These are phyloP conservation scores for Ooceraea biroi DNA, from an alignment of 1,140 invertebrate genomes.

Conservation along the genomic window DNA sequence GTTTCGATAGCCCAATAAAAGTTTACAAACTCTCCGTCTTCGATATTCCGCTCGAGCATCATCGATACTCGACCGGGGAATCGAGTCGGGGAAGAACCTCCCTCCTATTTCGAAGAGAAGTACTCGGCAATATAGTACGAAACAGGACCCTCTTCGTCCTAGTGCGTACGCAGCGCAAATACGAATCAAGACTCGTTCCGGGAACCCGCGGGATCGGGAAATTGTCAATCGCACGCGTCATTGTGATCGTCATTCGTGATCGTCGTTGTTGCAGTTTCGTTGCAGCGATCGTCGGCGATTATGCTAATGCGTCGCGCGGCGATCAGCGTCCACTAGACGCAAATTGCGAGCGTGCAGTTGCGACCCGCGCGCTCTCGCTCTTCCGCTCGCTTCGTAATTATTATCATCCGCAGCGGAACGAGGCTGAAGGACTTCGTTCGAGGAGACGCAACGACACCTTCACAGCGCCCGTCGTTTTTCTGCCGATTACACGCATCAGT, in stretches of 20 bases:
- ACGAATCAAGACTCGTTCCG: conserved; percentile 28
- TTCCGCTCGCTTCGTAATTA: conserved; percentile 49
- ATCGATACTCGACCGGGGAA: conserved; percentile 76
- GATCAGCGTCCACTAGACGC: not conserved
- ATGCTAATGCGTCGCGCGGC: conserved; percentile 13
- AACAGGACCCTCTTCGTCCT: conserved; percentile 46
- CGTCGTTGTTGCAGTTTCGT: conserved; percentile 7
- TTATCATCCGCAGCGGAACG: conserved; percentile 33
- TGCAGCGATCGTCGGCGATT: conserved; percentile 25
- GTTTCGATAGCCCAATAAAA: conserved; percentile 77
- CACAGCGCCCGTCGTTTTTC: conserved; percentile 45
- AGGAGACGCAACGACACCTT: conserved; percentile 50
- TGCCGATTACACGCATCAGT: conserved; percentile 40
- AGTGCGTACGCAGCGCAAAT: conserved; percentile 25
- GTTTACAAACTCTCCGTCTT: conserved; percentile 74
- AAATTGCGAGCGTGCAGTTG: not conserved
- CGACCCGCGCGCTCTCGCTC: conserved; percentile 30
- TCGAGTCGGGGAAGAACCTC: conserved; percentile 61
- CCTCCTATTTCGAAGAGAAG: not conserved
- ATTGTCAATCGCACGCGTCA: not conserved
- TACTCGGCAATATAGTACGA: conserved; percentile 55
- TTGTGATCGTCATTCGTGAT: not conserved
- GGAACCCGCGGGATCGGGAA: conserved; percentile 19
- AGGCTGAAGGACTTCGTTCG: conserved; percentile 48
- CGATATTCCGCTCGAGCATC: conserved; percentile 75